Conservation (phyloP, 1,140 invertebrate genomes). For the Drosophila subobscura region DNA sequence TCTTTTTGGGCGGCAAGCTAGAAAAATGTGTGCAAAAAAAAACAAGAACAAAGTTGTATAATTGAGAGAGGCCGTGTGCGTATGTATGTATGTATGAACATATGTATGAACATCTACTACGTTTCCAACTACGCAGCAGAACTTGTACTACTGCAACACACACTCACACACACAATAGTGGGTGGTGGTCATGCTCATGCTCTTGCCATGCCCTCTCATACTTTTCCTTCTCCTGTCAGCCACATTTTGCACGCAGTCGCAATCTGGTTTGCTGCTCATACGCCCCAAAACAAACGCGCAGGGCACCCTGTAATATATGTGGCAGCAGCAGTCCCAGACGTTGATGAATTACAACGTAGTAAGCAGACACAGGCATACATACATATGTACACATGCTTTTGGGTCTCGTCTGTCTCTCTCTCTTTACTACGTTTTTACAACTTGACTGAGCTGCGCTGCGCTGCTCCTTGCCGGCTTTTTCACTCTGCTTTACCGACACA, state of each 20-base stretch:
- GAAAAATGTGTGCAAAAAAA: constrained; percentile 50
- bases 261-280: constrained; percentile 58
- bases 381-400: constrained; percentile 5
- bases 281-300: constrained; percentile 51
- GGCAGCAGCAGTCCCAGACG: constrained; percentile 15
- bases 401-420: neutral
- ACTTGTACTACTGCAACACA: constrained; percentile 51
- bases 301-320: constrained; percentile 56
- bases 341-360: constrained; percentile 77
- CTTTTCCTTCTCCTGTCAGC: constrained; percentile 36
- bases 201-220: constrained; percentile 17
- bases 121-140: constrained; percentile 73
- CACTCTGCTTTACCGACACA: constrained; percentile 26
- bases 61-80: constrained; percentile 27
- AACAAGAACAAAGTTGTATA: constrained; percentile 52
- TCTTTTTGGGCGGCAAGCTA: constrained; percentile 27
- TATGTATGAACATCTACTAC: constrained; percentile 37
- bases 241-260: constrained; percentile 71
- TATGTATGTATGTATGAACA: constrained; percentile 13
- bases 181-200: constrained; percentile 33
- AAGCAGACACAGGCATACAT: constrained; percentile 31
- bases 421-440: constrained; percentile 67
- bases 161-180: constrained; percentile 18
- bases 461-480: constrained; percentile 3
- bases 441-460: constrained; percentile 38